These are phyloP conservation scores for Myioborus miniatus DNA, from an alignment of 2,797 vertebrate genomes.

Conservation along the genomic window DNA sequence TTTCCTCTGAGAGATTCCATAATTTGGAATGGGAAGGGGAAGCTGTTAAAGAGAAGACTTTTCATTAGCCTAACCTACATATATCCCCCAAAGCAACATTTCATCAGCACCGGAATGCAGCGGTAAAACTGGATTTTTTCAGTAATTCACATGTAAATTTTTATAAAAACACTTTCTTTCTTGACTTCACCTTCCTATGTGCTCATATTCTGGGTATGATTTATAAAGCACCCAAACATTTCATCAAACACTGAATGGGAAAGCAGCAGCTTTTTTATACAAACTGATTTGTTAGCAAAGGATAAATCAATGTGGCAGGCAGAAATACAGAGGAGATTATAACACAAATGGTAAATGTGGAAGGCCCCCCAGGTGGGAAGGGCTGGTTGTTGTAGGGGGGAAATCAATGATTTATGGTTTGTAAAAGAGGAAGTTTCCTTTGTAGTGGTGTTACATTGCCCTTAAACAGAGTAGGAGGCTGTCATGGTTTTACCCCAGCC, in stretches of 20 bases:
- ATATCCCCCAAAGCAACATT: background rate
- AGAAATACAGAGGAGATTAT: conserved; percentile 60
- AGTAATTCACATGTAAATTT: background rate
- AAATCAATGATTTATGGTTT: background rate
- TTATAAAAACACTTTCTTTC: background rate
- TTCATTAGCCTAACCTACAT: background rate
- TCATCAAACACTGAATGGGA: conserved; percentile 25
- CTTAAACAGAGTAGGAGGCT: background rate
- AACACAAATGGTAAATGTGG: conserved; percentile 43
- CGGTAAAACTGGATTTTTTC: background rate
- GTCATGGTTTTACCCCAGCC: background rate
- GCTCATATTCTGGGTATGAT: background rate
- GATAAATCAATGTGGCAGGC: conserved; percentile 62
- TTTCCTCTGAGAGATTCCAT: background rate
- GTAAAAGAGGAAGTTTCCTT: conserved; percentile 47
- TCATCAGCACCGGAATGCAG: background rate
- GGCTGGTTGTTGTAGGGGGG: background rate
- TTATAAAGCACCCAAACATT: conserved; percentile 34
- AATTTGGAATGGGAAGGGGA: background rate
- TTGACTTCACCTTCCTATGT: background rate
- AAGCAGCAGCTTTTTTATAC: conserved; percentile 20
- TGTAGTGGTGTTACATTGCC: background rate
- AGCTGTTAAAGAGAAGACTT: background rate
- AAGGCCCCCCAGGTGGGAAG: background rate
- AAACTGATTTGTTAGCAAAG: conserved; percentile 53